Percentiles rank a stretch among this genome's conserved stretches.
phyloP scores from a whole-genome alignment of 1,140 invertebrate genomes.

The Zaprionus ornatus region DNA sequence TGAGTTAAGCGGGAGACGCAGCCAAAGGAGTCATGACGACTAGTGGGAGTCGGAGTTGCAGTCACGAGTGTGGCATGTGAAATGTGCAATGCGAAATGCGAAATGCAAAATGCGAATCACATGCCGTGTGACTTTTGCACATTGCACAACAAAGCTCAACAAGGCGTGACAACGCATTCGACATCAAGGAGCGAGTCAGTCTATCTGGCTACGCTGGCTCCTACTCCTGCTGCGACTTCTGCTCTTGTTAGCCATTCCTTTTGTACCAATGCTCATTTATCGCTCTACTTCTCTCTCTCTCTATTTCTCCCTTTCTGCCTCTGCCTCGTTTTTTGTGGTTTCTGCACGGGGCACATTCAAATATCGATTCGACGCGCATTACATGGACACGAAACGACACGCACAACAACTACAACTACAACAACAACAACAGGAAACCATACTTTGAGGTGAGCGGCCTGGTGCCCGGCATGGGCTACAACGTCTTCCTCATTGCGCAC shows the following conservation, averaged over 20 bases:
- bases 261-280: conserved; percentile 53
- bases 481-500: conserved; percentile 88
- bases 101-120: conserved; percentile 50
- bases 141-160: conserved; percentile 72
- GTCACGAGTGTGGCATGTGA: background rate
- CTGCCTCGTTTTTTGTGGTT: conserved; percentile 36
- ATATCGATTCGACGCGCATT: conserved; percentile 67
- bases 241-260: background rate
- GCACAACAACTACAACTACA: background rate
- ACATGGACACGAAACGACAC: conserved; percentile 23
- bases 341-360: conserved; percentile 53
- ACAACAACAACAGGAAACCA: conserved; percentile 82
- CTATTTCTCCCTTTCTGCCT: conserved; percentile 31
- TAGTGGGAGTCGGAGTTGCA: background rate
- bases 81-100: background rate
- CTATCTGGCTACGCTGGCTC: conserved; percentile 9
- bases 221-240: background rate
- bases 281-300: conserved; percentile 29
- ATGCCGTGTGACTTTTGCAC: conserved; percentile 72
- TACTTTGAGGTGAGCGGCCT: conserved; percentile 87
- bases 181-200: conserved; percentile 2
- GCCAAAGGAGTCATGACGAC: background rate
- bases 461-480: conserved; percentile 88
- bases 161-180: conserved; percentile 57
- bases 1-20: conserved; percentile 59